A percentile compares a stretch with the other conserved stretches of the same genome.
Evolutionary conservation across 2,888 invertebrate genomes (phyloP).

Genomic region (Athripsodes cinereus): DNA sequence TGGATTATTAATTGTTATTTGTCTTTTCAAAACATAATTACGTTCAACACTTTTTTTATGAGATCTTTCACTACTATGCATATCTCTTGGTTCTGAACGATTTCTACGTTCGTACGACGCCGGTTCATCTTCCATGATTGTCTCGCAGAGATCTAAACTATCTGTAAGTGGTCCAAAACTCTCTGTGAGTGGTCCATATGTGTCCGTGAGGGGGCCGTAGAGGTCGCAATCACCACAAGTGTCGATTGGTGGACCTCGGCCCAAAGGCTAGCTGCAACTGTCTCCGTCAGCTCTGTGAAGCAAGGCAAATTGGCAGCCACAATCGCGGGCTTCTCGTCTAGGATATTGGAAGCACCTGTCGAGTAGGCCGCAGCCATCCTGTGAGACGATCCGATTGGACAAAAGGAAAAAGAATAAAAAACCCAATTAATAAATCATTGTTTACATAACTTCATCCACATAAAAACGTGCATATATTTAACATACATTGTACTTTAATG

Average conservation of each 20-base stretch:
- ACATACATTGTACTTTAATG: too few species aligned
- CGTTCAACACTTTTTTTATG: neutral
- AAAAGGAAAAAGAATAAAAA: neutral
- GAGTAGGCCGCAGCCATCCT: conserved; percentile 76
- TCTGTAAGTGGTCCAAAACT: conserved; percentile 34
- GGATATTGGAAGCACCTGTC: conserved; percentile 86
- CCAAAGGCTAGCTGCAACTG: conserved; percentile 48
- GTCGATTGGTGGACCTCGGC: conserved; percentile 45
- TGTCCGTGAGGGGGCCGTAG: conserved; percentile 37
- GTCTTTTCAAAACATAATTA: neutral
- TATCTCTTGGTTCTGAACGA: neutral
- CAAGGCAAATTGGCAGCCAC: conserved; percentile 86
- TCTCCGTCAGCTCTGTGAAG: conserved; percentile 77
- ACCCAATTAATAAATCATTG: neutral
- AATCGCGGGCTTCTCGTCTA: conserved; percentile 72
- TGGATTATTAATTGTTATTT: neutral
- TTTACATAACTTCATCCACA: neutral
- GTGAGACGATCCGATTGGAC: neutral
- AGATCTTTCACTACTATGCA: neutral
- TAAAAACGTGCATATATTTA: neutral
- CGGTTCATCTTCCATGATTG: conserved; percentile 5
- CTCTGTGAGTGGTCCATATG: conserved; percentile 32
- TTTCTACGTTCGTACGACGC: neutral
- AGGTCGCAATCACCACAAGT: conserved; percentile 45
- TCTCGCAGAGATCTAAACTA: conserved; percentile 34